A percentile compares a stretch with the other conserved stretches of the same genome.
Evolutionary conservation across 2,113 vertebrate genomes (phyloP).

Genomic region (Miniopterus natalensis): DNA sequence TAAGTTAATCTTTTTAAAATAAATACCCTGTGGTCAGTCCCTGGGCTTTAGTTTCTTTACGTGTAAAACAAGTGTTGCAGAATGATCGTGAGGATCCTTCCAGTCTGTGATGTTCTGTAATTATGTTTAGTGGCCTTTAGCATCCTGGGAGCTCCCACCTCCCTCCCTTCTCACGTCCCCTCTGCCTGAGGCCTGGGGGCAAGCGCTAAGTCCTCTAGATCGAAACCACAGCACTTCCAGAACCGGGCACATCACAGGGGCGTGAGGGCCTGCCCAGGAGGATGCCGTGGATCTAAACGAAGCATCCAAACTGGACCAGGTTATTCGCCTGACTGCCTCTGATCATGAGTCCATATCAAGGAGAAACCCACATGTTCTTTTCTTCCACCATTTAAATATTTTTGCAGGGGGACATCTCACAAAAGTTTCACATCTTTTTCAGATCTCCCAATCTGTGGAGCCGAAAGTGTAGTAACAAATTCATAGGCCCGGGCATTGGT

Average conservation of each 20-base stretch:
- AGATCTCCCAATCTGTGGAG: neutral
- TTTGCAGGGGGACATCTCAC: neutral
- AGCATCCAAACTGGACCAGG: neutral
- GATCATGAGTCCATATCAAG: too few species aligned
- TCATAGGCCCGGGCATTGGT: neutral
- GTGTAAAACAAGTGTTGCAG: neutral
- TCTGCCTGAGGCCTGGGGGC: neutral
- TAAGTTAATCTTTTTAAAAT: neutral
- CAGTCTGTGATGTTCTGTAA: fast-evolving
- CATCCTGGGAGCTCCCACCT: fast-evolving
- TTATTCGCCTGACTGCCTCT: neutral
- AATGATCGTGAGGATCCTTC: neutral
- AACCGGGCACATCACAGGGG: neutral
- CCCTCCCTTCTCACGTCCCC: fast-evolving
- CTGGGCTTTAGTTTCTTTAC: neutral
- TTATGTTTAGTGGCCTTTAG: fast-evolving
- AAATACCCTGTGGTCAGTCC: neutral
- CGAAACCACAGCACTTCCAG: neutral
- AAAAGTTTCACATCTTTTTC: neutral
- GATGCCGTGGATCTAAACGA: neutral
- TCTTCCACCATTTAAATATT: neutral
- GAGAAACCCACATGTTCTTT: too few species aligned
- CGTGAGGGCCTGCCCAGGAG: fast-evolving
- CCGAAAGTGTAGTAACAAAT: neutral
- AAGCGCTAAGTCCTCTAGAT: neutral